phyloP scores from a whole-genome alignment of 2,888 invertebrate species.

The Tenthredo distinguenda region DNA sequence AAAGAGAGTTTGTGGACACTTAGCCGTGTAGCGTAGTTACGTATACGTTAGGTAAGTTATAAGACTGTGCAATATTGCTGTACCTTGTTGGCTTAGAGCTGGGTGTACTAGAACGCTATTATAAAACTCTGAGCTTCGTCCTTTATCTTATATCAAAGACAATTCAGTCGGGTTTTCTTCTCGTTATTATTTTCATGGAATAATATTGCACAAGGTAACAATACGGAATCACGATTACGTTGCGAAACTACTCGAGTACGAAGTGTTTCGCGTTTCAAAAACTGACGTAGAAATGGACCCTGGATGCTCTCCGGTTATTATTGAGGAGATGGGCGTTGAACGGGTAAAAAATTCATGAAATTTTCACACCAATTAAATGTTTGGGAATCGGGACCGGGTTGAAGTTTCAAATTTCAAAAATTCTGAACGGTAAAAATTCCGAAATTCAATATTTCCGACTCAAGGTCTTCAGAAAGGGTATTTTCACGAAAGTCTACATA shows the following conservation, averaged over 20 bases:
- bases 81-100: constrained; percentile 4
- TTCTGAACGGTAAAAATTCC: no score
- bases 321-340: not conserved
- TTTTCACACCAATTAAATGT: not conserved
- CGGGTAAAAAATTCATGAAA: not conserved
- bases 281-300: not conserved
- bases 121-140: constrained; percentile 20
- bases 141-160: not conserved
- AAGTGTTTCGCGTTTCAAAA: not conserved
- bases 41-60: not conserved
- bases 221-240: not conserved
- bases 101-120: not conserved
- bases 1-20: not conserved
- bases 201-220: not conserved
- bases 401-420: no score
- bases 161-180: not conserved
- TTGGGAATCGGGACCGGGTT: no score
- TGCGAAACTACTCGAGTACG: not conserved
- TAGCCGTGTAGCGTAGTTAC: not conserved
- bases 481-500: no score
- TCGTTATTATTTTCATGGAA: constrained; percentile 1
- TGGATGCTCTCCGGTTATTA: not conserved
- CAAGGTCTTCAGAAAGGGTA: no score
- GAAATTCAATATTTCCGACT: no score
- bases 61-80: constrained; percentile 1